Evolutionary conservation across 2,113 vertebrate genomes (phyloP).

Genomic region (Suricata suricatta): DNA sequence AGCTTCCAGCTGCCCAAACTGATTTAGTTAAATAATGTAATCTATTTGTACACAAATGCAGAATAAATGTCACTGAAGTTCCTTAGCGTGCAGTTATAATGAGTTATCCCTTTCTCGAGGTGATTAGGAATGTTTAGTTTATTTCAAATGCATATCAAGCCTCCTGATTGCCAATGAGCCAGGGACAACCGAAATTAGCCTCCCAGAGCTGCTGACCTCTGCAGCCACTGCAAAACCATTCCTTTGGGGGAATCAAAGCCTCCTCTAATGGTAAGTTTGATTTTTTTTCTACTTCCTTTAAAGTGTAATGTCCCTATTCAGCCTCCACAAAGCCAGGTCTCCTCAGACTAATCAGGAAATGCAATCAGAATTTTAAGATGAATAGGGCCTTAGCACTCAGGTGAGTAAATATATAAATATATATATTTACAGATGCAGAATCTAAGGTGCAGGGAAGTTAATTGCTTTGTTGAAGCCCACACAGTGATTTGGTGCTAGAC

Average conservation of each 20-base stretch:
- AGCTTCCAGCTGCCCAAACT: conserved; percentile 82
- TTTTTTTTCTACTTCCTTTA: neutral
- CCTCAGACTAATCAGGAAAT: neutral
- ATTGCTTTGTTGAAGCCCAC: neutral
- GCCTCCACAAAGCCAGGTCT: neutral
- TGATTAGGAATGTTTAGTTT: conserved; percentile 74
- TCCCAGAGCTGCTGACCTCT: conserved; percentile 65
- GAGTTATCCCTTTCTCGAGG: conserved; percentile 75
- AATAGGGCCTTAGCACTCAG: neutral
- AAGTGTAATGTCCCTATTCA: neutral
- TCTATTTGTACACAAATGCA: conserved; percentile 81
- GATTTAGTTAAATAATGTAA: conserved; percentile 82
- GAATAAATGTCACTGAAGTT: conserved; percentile 74
- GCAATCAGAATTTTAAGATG: neutral
- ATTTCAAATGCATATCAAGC: conserved; percentile 45
- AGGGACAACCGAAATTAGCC: conserved; percentile 63
- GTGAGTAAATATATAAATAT: neutral
- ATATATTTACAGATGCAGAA: neutral
- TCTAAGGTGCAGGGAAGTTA: neutral
- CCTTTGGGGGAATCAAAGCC: neutral
- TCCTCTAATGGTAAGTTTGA: neutral
- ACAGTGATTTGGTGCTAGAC: neutral
- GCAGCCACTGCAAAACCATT: neutral
- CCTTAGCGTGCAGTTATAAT: conserved; percentile 80
- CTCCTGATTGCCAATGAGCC: conserved; percentile 70